These are phyloP conservation scores for Thecocarcelia acutangulata DNA, from an alignment of 2,888 invertebrate genomes.

Conservation along the genomic window DNA sequence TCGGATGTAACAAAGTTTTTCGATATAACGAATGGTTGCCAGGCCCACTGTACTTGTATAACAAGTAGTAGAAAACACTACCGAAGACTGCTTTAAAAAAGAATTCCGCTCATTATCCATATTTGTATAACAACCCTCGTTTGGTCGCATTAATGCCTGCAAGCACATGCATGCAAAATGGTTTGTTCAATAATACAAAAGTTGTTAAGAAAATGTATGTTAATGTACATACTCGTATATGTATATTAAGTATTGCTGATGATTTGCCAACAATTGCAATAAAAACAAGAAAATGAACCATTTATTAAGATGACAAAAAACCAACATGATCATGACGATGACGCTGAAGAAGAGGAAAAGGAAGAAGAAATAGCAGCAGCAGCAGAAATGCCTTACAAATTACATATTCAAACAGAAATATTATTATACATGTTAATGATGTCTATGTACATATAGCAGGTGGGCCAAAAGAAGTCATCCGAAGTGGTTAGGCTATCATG, in stretches of 20 bases:
- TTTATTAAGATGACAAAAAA: conserved; percentile 22
- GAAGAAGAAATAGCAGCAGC: conserved; percentile 4
- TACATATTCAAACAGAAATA: conserved; percentile 60
- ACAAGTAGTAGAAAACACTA: no score
- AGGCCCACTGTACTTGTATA: no score
- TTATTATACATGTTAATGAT: not conserved
- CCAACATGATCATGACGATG: conserved; percentile 3
- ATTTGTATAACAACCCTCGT: not conserved
- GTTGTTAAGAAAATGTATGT: conserved; percentile 44
- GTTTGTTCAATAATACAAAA: conserved; percentile 43
- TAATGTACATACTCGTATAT: conserved; percentile 20
- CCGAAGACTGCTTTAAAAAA: no score
- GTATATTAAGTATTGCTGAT: conserved; percentile 54
- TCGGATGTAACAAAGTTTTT: no score
- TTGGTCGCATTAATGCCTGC: no score
- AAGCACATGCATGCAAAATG: conserved; percentile 11
- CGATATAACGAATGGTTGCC: no score
- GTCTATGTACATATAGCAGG: no score
- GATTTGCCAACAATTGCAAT: conserved; percentile 55
- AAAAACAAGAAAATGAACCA: conserved; percentile 25
- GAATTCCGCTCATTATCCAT: no score
- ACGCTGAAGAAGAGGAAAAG: no score
- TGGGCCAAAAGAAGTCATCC: no score
- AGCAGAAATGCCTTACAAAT: conserved; percentile 57
- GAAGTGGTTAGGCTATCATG: no score